Base-by-base conservation (phyloP, 2,888 invertebrate genomes). In the Archips xylosteana region DNA sequence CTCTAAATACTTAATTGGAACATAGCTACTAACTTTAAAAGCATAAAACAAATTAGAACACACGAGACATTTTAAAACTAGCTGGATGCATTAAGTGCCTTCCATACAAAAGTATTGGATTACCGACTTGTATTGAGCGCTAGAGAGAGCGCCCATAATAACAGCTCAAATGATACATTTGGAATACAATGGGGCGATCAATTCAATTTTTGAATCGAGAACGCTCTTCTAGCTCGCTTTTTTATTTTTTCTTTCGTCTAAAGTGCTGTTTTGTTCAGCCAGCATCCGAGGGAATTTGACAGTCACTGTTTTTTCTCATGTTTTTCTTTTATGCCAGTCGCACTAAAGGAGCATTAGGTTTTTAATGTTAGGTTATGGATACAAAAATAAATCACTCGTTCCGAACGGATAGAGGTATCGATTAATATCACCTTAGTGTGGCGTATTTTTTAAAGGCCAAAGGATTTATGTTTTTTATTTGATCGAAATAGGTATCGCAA, bases 141-240 rank as follows among this genome's bases (percentile, higher is more conserved):
- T 90, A 92, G 92, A 92, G 84, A 82, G 92, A 91, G 91, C 89
- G 88, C 86, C 89, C 88, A 93, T 94, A 94, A 94, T 94, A 94
- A 94, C 94, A 92, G 93, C 89, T 94, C 94, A 94, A 94, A 94
- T 94, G 94, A 94, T 94, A 94, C 94, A 94, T 94, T 94, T 92
- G 88, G 93, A 94, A 94, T 93, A 94, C 94, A 94, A 94, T 94
- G 93, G 94, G 89, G 88, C 94, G 94, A 94, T 94, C 94, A 94
- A 94, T 94, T 94, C 94, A 93, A 94, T 94, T 94, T 94, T 93
- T 93, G 94, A 94, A 94, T 94, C 92, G 94, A 94, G 93, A 92
- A 92, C 92, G 93, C 92, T 94, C 92, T 91, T 90, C 92, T 92
- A 91, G 90, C 90, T 90, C 87, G 89, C 85, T 88, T 87, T 90